Evolutionary conservation across 2,113 vertebrate species (phyloP).

Genomic region (Calonectris borealis): DNA sequence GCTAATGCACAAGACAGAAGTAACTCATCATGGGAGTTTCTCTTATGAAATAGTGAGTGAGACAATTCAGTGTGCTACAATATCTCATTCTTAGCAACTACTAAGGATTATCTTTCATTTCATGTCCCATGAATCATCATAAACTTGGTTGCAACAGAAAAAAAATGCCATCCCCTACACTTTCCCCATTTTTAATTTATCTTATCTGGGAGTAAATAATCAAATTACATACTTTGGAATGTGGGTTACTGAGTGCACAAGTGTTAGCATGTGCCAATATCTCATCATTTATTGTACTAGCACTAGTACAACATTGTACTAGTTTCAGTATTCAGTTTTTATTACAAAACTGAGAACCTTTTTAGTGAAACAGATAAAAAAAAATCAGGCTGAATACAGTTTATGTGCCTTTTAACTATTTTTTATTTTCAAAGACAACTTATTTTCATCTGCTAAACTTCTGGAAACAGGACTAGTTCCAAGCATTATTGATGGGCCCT

Average conservation of each 20-base stretch:
- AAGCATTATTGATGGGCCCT: not conserved
- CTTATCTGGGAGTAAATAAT: not conserved
- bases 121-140: not conserved
- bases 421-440: not conserved
- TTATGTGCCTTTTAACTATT: not conserved
- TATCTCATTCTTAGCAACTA: not conserved
- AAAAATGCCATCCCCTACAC: not conserved
- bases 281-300: not conserved
- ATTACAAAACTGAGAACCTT: not conserved
- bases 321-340: not conserved
- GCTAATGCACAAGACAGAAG: not conserved
- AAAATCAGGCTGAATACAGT: not conserved
- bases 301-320: not conserved
- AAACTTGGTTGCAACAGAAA: not conserved
- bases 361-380: not conserved
- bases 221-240: not conserved
- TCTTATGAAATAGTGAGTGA: not conserved
- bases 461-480: not conserved
- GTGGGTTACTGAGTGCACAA: not conserved
- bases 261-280: not conserved
- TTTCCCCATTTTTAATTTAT: not conserved
- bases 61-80: not conserved
- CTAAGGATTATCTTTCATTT: not conserved
- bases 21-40: not conserved
- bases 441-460: not conserved